phyloP scores from a whole-genome alignment of 2,888 invertebrate species.

The Antheraea yamamai region DNA sequence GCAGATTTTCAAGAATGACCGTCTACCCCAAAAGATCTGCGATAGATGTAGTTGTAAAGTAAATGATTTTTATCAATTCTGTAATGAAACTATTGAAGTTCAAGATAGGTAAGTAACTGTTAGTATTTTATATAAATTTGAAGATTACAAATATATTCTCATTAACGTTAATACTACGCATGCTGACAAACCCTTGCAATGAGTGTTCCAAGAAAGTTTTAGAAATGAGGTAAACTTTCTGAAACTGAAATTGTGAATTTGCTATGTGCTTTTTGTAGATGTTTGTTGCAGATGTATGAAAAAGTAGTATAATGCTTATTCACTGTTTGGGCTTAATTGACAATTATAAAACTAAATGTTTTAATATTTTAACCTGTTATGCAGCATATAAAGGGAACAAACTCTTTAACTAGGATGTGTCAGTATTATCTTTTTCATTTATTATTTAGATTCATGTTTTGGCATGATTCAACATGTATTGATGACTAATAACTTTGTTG shows the following conservation, averaged over 20 bases:
- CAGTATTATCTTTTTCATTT: too few species aligned
- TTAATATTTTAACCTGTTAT: not conserved
- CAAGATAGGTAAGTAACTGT: conserved; percentile 79
- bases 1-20: conserved; percentile 85
- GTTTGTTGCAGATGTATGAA: not conserved
- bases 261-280: not conserved
- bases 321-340: not conserved
- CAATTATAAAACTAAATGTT: not conserved
- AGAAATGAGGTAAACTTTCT: not conserved
- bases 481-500: too few species aligned
- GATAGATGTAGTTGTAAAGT: conserved; percentile 87
- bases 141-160: too few species aligned
- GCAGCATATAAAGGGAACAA: too few species aligned
- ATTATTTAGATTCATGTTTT: too few species aligned
- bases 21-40: conserved; percentile 87
- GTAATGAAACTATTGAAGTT: conserved; percentile 85
- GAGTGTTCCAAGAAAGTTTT: not conserved
- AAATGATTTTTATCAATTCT: conserved; percentile 87
- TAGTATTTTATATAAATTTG: not conserved
- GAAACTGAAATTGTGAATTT: conserved; percentile 17
- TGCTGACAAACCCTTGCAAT: not conserved
- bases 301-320: not conserved
- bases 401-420: too few species aligned
- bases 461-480: too few species aligned
- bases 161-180: too few species aligned